Evolutionary conservation across 2,888 invertebrate species (phyloP), one percentile per base, ranked within the genome.

Genomic region (Tetropium fuscum): DNA sequence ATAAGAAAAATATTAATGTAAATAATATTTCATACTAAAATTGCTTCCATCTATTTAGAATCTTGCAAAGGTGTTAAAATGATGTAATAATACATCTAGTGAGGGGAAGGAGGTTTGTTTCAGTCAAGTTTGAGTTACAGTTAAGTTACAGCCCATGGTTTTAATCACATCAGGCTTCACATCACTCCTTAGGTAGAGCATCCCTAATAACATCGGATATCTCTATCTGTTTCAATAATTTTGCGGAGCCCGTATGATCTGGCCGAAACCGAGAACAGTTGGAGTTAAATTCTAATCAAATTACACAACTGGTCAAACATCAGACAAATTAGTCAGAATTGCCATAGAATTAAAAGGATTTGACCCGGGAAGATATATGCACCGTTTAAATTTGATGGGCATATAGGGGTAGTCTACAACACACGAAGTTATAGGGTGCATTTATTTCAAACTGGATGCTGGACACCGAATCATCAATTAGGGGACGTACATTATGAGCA

Each of bases 231-330:
- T 25, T 19, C 43, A 13, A 43, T 25, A 43, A 43, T 25, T 43
- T 15, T 18, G 22, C 25, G 13, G 15, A 6, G 18, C 43, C 43
- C 43, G 43, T 25, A 43, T 43, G 15, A 15, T n/a, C 18, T 6
- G 20, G 1, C 18, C 40, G 43, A 15, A 41, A 25, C 25, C 5
- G 43, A 20, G 18, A 41, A 20, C 40, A 20, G 40, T 41, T 41
- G n/a, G 40, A 41, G 43, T 43, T 25, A 43, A 43, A 43, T 30
- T 48, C 34, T 16, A 53, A 53, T 53, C 34, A 13, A 34, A 53
- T 53, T 44, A 44, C 53, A 53, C 27, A 30, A 43, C 11, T 34
- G 40, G 43, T 53, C 53, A 53, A 53, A 53, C 53, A 53, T 53
- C 53, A 53, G 53, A 53, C 53, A 44, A 53, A 53, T 53, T 53